phyloP scores from a whole-genome alignment of 2,113 vertebrate genomes.

The Syrmaticus mikado region DNA sequence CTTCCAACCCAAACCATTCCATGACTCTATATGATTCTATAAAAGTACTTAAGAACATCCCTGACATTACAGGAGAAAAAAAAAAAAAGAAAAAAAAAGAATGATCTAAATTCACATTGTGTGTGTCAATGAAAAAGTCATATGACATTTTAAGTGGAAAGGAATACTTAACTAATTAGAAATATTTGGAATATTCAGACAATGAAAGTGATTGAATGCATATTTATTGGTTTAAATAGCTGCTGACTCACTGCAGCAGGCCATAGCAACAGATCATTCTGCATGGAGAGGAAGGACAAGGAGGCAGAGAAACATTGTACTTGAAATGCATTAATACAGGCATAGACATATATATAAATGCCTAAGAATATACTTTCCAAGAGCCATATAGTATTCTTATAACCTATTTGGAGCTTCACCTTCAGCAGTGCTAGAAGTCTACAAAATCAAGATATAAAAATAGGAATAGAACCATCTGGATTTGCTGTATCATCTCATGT shows the following conservation, averaged over 20 bases:
- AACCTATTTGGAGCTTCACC: not conserved
- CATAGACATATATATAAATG: not conserved
- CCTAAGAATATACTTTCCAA: not conserved
- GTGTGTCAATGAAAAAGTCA: not conserved
- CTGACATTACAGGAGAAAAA: not conserved
- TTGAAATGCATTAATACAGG: not conserved
- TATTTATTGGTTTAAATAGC: slow-evolving; percentile 42
- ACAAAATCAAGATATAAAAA: not conserved
- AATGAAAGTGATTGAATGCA: slow-evolving; percentile 5
- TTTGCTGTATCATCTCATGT: not conserved
- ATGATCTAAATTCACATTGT: not conserved
- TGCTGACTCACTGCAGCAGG: slow-evolving; percentile 32
- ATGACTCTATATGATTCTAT: no score
- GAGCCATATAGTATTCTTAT: not conserved
- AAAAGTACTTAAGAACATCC: not conserved
- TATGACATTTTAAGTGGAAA: not conserved
- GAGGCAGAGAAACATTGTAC: not conserved
- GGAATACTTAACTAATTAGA: slow-evolving; percentile 6
- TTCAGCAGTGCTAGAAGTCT: not conserved
- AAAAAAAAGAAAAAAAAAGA: not conserved
- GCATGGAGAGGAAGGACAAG: not conserved
- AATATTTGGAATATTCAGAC: slow-evolving; percentile 3
- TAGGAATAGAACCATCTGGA: not conserved
- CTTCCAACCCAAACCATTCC: no score
- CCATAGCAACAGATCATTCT: slow-evolving; percentile 56